Conservation (phyloP, 1,140 invertebrate species). For the Branchinecta lindahli region DNA sequence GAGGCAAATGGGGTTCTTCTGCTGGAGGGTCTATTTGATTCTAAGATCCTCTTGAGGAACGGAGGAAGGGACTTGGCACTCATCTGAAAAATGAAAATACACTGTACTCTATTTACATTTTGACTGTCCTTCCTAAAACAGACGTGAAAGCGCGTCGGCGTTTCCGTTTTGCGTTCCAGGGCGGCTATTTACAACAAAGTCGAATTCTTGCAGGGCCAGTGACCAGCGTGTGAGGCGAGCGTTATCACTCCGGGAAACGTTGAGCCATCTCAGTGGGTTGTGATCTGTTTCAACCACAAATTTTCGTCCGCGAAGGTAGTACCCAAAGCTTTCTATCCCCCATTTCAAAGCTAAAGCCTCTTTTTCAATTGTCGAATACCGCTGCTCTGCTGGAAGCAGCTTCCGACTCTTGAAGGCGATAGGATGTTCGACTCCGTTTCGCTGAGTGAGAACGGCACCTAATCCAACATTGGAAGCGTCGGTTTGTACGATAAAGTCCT, state of each 20-base stretch:
- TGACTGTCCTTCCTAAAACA: no score
- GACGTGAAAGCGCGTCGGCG: conserved; percentile 24
- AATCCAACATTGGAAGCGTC: conserved; percentile 24
- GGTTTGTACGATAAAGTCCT: conserved; percentile 24
- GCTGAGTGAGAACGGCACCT: conserved; percentile 25
- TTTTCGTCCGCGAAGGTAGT: conserved; percentile 28
- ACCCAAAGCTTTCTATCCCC: conserved; percentile 24
- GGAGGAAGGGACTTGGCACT: no score
- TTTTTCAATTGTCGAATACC: conserved; percentile 31
- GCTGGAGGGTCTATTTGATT: no score
- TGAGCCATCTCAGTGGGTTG: conserved; percentile 29
- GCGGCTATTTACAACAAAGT: conserved; percentile 24
- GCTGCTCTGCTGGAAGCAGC: conserved; percentile 27
- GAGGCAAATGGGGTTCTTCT: no score
- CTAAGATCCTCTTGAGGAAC: no score
- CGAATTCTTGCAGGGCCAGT: conserved; percentile 24
- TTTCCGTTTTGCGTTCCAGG: conserved; percentile 23
- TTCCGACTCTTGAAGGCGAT: conserved; percentile 34
- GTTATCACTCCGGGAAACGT: conserved; percentile 25
- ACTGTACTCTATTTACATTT: no score
- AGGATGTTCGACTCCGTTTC: conserved; percentile 25
- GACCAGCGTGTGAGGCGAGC: conserved; percentile 26
- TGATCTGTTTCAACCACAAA: conserved; percentile 34
- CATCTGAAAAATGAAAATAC: no score
- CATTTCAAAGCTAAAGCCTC: no score